Percentiles rank a stretch among this genome's conserved stretches.
phyloP scores from a whole-genome alignment of 2,797 vertebrate genomes.

The Danio kyathit region DNA sequence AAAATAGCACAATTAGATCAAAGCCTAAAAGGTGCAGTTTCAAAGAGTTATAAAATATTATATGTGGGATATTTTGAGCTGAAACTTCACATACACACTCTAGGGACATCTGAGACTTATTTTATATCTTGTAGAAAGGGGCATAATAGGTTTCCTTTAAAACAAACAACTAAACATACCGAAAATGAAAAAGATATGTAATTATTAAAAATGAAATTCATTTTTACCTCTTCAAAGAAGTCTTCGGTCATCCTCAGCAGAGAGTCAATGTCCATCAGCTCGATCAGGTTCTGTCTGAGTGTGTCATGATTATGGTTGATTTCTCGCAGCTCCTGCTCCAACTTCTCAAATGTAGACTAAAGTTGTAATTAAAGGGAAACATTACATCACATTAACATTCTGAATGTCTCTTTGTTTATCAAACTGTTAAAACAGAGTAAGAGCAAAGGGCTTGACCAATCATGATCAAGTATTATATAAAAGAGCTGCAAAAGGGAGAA shows the following conservation, averaged over 20 bases:
- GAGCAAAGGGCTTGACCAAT: neutral
- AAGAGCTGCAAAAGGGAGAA: too few relatives aligned
- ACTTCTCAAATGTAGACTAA: conserved; percentile 63
- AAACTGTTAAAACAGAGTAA: neutral
- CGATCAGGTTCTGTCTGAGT: conserved; percentile 63
- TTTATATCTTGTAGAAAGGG: too few relatives aligned
- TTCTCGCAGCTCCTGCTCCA: conserved; percentile 69
- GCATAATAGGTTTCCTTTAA: too few relatives aligned
- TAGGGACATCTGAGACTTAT: too few relatives aligned
- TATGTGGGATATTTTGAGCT: too few relatives aligned
- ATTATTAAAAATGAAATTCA: too few relatives aligned
- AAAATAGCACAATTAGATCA: too few relatives aligned
- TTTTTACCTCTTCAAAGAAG: conserved; percentile 66
- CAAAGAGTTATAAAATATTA: too few relatives aligned
- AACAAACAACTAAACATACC: too few relatives aligned
- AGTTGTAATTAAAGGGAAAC: neutral
- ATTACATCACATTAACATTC: neutral
- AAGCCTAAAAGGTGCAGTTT: too few relatives aligned
- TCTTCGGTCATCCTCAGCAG: conserved; percentile 64
- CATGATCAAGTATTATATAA: neutral
- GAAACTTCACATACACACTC: too few relatives aligned
- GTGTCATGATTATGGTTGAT: conserved; percentile 64
- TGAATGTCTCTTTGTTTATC: neutral
- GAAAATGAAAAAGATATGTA: too few relatives aligned
- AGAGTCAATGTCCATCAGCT: conserved; percentile 64